Conservation (phyloP, 2,113 vertebrate genomes). For the Lasiurus cinereus region DNA sequence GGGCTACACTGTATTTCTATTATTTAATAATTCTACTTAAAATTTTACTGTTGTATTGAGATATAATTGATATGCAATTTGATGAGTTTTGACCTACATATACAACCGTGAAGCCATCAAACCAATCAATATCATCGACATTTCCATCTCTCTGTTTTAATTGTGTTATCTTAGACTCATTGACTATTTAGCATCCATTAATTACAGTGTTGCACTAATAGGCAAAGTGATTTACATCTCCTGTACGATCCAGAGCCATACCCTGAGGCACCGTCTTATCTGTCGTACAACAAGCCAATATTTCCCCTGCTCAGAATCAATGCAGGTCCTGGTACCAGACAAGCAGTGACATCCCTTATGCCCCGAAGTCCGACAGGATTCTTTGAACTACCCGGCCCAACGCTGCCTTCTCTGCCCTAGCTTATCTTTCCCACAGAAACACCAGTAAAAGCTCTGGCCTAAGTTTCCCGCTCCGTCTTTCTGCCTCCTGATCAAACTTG, state of each 20-base stretch:
- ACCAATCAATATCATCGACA: conserved; percentile 45
- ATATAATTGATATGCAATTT: not conserved
- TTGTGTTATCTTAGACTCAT: conserved; percentile 3
- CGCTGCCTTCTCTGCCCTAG: not conserved
- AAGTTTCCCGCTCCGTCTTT: not conserved
- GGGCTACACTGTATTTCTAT: not conserved
- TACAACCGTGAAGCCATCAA: not conserved
- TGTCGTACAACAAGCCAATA: not conserved
- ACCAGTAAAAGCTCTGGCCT: not conserved
- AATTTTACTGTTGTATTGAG: not conserved
- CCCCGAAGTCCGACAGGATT: not conserved
- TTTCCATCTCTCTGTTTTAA: conserved; percentile 5
- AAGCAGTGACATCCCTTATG: not conserved
- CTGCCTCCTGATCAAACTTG: not conserved
- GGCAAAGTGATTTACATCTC: not conserved
- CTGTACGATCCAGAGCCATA: not conserved
- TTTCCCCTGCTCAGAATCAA: not conserved
- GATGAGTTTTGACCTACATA: not conserved
- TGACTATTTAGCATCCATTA: conserved; percentile 31
- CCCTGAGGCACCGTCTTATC: not conserved
- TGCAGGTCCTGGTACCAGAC: not conserved
- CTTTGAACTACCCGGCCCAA: not conserved
- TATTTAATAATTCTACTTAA: conserved; percentile 49
- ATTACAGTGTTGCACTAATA: not conserved
- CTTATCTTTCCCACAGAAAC: not conserved